Evolutionary conservation across 2,797 vertebrate species (phyloP), one percentile per base, ranked within the genome.

Genomic region (Lemur catta): DNA sequence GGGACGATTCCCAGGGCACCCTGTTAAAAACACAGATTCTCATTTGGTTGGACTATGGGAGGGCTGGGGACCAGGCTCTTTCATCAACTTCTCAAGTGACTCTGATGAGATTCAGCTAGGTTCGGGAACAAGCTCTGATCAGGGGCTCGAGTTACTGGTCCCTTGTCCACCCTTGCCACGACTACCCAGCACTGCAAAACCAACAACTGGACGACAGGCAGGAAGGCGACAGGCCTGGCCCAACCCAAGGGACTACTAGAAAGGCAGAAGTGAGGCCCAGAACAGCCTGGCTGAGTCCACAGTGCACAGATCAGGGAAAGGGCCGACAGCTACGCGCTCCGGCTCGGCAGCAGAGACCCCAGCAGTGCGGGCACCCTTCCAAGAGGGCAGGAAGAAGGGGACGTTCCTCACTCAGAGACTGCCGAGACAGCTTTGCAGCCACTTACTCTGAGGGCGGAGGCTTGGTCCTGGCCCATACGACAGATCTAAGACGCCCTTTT

Each of bases 401-500:
- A 24, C 10, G 11, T 17, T 3, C 59, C 15, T 8, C 65, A 24
- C 4, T 9, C 78, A 52, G 7, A 1, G 4, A 0, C 35, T 57
- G 95, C 33, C 80, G 28, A 43, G 96, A 78, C 12, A 18, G 46
- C 28, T 76, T 20, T 43, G 28, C 1, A 26, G 46, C 26, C 76
- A 97, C 99, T 98, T 98, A 99, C 99, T 99, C 98, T 99, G 98
- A 65, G 99, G 99, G 98, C 98, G 98, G 98, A 99, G 98, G 99
- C 99, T 99, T 99, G 99, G 99, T 99, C 99, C 99, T 97, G 99
- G 99, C 99, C 99, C 99, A 99, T 99, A 99, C 99, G 99, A 99
- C 99, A 98, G 99, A 99, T 99, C 99, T 99, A 99, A 99, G 99
- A 97, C 99, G 99, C 99, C 99, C 99, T 99, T 99, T 99, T 99